Conservation (phyloP, 2,888 invertebrate species). For the Eumacrocentrus americanus region DNA sequence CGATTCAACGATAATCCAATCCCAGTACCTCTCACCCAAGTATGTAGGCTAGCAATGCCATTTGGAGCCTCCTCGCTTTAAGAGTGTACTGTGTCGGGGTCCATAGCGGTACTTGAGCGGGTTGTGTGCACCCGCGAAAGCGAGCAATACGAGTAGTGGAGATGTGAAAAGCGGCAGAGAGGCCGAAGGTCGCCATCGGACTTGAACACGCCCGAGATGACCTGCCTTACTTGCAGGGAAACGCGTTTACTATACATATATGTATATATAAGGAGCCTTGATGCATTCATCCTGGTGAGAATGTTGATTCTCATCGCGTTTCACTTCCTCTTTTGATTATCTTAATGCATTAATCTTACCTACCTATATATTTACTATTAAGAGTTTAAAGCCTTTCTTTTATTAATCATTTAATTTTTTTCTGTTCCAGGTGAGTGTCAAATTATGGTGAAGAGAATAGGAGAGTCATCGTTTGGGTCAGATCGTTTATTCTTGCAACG, state of each 20-base stretch:
- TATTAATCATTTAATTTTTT: constrained; percentile 25
- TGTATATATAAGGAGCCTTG: not conserved
- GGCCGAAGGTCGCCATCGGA: constrained; percentile 56
- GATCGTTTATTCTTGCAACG: constrained; percentile 4
- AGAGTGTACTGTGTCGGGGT: not conserved
- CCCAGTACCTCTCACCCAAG: constrained; percentile 30
- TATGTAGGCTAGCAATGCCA: constrained; percentile 58
- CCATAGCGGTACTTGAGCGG: constrained; percentile 47
- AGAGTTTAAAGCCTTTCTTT: constrained; percentile 1
- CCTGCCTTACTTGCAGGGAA: constrained; percentile 30
- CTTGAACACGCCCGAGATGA: constrained; percentile 54
- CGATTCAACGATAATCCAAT: constrained; percentile 37
- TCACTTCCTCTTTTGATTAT: constrained; percentile 7
- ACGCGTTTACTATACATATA: constrained; percentile 4
- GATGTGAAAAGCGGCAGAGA: constrained; percentile 40
- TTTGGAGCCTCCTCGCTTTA: constrained; percentile 40
- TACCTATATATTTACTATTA: constrained; percentile 8
- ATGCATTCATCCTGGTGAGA: not conserved
- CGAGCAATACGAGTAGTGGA: constrained; percentile 16
- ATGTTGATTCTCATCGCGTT: constrained; percentile 6
- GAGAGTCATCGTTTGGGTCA: constrained; percentile 18
- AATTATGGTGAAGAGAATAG: constrained; percentile 23
- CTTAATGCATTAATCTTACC: constrained; percentile 10
- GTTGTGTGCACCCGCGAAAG: constrained; percentile 32
- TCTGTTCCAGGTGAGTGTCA: constrained; percentile 46